Evolutionary conservation across 2,888 invertebrate species (phyloP).

Genomic region (Podotricha telesiphe): DNA sequence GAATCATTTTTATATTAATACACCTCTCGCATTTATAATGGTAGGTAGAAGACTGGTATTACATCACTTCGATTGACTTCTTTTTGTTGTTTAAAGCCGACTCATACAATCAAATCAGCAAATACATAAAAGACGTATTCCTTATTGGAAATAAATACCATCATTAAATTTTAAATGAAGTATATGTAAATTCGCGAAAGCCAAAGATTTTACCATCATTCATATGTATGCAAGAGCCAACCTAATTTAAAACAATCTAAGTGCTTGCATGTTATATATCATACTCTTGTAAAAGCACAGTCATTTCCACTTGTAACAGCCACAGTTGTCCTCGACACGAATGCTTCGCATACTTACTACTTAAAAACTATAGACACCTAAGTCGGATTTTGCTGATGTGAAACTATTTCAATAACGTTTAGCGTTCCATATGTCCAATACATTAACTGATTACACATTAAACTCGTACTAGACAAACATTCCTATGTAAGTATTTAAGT

Average conservation of each 20-base stretch:
- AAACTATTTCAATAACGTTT: slow-evolving; percentile 27
- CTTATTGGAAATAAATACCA: too few relatives aligned
- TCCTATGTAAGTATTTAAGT: not conserved
- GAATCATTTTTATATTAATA: too few relatives aligned
- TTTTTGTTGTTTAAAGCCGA: too few relatives aligned
- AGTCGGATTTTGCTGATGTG: slow-evolving; percentile 11
- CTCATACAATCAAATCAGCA: too few relatives aligned
- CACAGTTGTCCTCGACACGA: slow-evolving; percentile 7
- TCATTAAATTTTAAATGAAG: too few relatives aligned
- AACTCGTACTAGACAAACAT: not conserved
- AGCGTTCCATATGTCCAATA: slow-evolving; percentile 8
- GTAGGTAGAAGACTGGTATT: too few relatives aligned
- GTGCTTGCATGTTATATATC: not conserved
- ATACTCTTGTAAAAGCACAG: slow-evolving; percentile 19
- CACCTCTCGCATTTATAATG: too few relatives aligned
- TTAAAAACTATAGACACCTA: slow-evolving; percentile 17
- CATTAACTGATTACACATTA: slow-evolving; percentile 6
- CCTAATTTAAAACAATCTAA: not conserved
- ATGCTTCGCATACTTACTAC: slow-evolving; percentile 5
- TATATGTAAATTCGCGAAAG: too few relatives aligned
- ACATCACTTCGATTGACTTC: too few relatives aligned
- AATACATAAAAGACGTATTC: too few relatives aligned
- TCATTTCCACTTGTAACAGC: slow-evolving; percentile 9
- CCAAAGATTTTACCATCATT: too few relatives aligned
- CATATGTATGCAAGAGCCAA: not conserved